A percentile compares a stretch with the other conserved stretches of the same genome.
phyloP scores from a whole-genome alignment of 2,888 invertebrate genomes.

The Sclerodermus sp. region DNA sequence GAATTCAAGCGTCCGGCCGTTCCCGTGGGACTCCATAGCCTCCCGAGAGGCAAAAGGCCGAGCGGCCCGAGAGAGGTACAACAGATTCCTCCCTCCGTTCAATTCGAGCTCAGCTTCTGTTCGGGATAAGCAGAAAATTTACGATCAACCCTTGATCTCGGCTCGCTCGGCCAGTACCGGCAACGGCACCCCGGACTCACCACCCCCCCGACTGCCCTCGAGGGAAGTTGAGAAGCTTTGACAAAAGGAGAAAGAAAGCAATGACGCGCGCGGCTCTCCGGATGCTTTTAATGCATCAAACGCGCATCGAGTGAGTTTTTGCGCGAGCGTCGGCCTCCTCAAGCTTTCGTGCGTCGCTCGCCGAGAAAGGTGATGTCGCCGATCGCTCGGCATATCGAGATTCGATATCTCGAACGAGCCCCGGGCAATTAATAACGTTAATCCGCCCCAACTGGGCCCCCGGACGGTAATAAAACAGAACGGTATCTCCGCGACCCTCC shows the following conservation, averaged over 20 bases:
- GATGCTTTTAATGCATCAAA: constrained; percentile 1
- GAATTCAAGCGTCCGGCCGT: no score
- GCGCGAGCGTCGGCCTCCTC: neutral
- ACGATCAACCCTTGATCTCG: constrained; percentile 21
- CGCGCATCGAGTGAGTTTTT: no score
- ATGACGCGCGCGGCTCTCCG: neutral
- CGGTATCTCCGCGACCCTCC: no score
- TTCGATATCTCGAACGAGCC: constrained; percentile 28
- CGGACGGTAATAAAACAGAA: no score
- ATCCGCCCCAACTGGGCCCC: constrained; percentile 3
- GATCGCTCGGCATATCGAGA: constrained; percentile 13
- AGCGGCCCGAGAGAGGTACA: no score
- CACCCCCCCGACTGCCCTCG: constrained; percentile 8
- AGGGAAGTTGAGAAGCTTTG: neutral
- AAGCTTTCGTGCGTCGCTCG: constrained; percentile 21
- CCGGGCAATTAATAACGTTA: constrained; percentile 28
- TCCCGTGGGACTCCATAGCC: no score
- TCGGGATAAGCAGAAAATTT: constrained; percentile 20
- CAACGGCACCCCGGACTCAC: neutral
- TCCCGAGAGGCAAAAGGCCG: no score
- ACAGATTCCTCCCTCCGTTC: no score
- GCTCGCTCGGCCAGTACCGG: no score
- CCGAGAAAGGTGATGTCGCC: constrained; percentile 26
- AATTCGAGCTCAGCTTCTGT: no score
- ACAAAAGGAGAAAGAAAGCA: constrained; percentile 12